phyloP scores from a whole-genome alignment of 1,140 invertebrate species.

The Trialeurodes vaporariorum region DNA sequence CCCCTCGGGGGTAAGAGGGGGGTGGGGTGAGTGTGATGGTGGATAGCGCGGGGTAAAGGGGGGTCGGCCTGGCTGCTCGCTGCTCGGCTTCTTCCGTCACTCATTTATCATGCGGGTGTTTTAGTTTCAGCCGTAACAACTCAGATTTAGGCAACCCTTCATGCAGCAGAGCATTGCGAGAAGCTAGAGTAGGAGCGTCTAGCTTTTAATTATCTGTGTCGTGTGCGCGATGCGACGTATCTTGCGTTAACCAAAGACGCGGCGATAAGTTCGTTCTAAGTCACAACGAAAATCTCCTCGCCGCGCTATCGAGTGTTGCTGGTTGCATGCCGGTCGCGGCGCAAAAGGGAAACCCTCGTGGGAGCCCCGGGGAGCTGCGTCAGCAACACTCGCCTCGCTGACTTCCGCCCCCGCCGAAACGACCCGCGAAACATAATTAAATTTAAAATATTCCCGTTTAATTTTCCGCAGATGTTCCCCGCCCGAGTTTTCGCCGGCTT shows the following conservation, averaged over 20 bases:
- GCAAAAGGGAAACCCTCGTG: background rate
- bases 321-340: background rate
- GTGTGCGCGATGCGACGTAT: no score
- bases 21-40: background rate
- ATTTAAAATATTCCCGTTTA: slow-evolving; percentile 1
- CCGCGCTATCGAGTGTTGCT: no score
- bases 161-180: background rate
- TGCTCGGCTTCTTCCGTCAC: background rate
- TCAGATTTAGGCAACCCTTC: background rate
- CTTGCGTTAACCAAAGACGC: no score
- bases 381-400: no score
- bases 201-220: background rate
- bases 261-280: no score
- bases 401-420: background rate
- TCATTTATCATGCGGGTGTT: background rate
- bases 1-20: background rate
- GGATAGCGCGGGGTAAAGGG: no score
- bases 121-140: background rate
- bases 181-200: background rate
- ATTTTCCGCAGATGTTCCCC: background rate
- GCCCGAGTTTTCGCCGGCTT: background rate
- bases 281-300: no score
- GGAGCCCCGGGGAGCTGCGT: no score
- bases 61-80: no score
- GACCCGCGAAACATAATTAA: background rate